Evolutionary conservation across 2,113 vertebrate genomes (phyloP).

Genomic region (Caracal caracal): DNA sequence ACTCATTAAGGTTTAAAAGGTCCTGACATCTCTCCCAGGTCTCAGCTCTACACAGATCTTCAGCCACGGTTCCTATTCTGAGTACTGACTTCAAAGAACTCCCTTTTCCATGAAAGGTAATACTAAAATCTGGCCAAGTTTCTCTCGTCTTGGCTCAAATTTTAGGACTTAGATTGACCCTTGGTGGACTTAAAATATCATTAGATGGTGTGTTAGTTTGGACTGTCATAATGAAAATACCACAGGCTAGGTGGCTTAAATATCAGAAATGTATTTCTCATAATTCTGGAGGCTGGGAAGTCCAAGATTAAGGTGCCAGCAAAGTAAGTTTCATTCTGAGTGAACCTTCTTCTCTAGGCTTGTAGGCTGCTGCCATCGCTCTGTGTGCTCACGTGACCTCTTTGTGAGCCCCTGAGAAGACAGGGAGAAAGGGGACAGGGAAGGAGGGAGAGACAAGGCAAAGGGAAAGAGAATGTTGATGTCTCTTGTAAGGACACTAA

Average conservation of each 20-base stretch:
- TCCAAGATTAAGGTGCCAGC: neutral
- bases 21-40: neutral
- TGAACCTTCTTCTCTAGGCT: neutral
- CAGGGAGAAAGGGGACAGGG: neutral
- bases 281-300: neutral
- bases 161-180: slow-evolving; percentile 12
- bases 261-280: neutral
- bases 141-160: neutral
- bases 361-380: neutral
- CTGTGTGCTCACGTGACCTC: neutral
- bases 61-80: neutral
- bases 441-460: neutral
- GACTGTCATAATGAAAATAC: neutral
- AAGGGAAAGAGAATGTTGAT: neutral
- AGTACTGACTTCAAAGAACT: neutral
- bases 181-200: slow-evolving; percentile 11
- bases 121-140: neutral
- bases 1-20: neutral
- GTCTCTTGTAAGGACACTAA: neutral
- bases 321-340: neutral
- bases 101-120: neutral
- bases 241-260: neutral
- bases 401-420: neutral
- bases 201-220: neutral
- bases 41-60: neutral